These are phyloP conservation scores for Mobula birostris DNA, from an alignment of 2,113 vertebrate genomes.

Conservation along the genomic window DNA sequence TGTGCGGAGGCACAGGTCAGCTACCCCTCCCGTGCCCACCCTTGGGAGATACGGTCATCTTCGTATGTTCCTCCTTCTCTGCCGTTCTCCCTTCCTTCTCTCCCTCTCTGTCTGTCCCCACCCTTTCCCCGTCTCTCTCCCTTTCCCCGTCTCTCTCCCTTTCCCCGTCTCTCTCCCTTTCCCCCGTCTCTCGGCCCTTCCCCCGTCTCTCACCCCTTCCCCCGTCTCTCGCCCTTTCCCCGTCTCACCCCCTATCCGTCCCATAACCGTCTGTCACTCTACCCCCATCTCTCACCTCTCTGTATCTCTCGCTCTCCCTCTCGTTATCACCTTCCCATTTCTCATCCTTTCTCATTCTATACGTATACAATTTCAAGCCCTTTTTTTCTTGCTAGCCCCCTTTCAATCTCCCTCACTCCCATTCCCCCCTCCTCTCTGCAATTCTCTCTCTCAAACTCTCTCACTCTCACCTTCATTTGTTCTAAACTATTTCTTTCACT, in stretches of 20 bases:
- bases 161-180: neutral
- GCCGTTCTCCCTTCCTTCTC: conserved; percentile 38
- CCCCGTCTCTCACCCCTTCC: neutral
- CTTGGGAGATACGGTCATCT: no score
- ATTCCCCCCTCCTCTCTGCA: neutral
- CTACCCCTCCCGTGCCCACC: no score
- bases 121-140: neutral
- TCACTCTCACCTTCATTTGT: no score
- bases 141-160: neutral
- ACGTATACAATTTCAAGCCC: conserved; percentile 7
- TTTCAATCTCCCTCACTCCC: neutral
- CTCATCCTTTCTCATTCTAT: no score
- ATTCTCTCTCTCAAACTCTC: no score
- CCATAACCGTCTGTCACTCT: no score
- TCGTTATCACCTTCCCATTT: no score
- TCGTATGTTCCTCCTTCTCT: conserved; percentile 38
- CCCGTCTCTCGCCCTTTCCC: no score
- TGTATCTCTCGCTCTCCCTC: neutral
- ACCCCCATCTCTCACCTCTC: no score
- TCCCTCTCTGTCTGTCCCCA: conserved; percentile 32
- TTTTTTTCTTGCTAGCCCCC: conserved; percentile 45
- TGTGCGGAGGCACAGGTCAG: neutral
- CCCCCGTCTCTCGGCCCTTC: neutral
- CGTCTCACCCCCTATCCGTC: no score
- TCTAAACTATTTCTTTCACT: no score